Evolutionary conservation across 2,113 vertebrate species (phyloP).

Genomic region (Equus quagga): DNA sequence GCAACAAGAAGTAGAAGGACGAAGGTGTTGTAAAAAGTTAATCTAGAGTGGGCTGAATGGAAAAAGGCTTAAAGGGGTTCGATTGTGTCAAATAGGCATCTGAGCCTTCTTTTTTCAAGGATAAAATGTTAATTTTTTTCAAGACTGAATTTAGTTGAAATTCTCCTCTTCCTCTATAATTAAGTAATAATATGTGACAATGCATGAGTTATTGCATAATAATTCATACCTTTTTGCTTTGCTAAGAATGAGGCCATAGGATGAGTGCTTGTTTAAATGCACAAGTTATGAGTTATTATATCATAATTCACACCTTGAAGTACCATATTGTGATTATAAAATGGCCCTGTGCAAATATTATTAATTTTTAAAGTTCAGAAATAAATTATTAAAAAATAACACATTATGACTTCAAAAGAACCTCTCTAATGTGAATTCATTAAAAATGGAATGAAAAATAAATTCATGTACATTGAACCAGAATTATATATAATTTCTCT

Average conservation of each 20-base stretch:
- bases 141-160: slow-evolving; percentile 77
- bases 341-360: slow-evolving; percentile 80
- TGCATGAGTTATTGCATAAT: slow-evolving; percentile 78
- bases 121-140: slow-evolving; percentile 69
- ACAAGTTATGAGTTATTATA: slow-evolving; percentile 81
- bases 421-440: slow-evolving; percentile 79
- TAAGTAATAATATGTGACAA: slow-evolving; percentile 81
- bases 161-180: slow-evolving; percentile 79
- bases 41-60: not conserved
- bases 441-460: slow-evolving; percentile 78
- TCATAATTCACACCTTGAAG: slow-evolving; percentile 81
- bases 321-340: slow-evolving; percentile 82
- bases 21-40: not conserved
- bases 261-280: slow-evolving; percentile 82
- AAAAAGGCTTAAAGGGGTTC: slow-evolving; percentile 15
- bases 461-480: slow-evolving; percentile 69
- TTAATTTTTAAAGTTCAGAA: slow-evolving; percentile 83
- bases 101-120: slow-evolving; percentile 19
- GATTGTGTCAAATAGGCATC: not conserved
- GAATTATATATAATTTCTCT: slow-evolving; percentile 66
- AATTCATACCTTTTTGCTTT: slow-evolving; percentile 81
- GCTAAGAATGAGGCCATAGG: slow-evolving; percentile 78
- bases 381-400: slow-evolving; percentile 82
- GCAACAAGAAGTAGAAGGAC: not conserved
- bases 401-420: slow-evolving; percentile 72